These are phyloP conservation scores for Caenorhabditis elegans DNA, from an alignment of 1,140 invertebrate species.

Conservation along the genomic window WBcel235 BX284606.5:1768501-1769000, in stretches of 20 bases:
- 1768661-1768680: not conserved
- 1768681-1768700: not conserved
- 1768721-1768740: not conserved
- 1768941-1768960: not conserved
- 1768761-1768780: not conserved
- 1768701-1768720: not conserved
- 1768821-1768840: not conserved
- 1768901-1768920: not conserved
- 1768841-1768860: not conserved
- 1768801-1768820: not conserved
- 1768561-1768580: not conserved
- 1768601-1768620: too few species aligned
- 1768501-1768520: not conserved
- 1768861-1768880: not conserved
- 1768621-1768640: not conserved
- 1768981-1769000: not conserved
- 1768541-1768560: not conserved
- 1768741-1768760: not conserved
- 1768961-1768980: not conserved
- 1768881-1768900: not conserved
- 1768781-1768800: not conserved
- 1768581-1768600: not conserved
- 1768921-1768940: not conserved
- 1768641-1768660: not conserved
- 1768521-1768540: not conserved